Evolutionary conservation across 2,888 invertebrate genomes (phyloP).

Genomic region (Xanthia icteritia): DNA sequence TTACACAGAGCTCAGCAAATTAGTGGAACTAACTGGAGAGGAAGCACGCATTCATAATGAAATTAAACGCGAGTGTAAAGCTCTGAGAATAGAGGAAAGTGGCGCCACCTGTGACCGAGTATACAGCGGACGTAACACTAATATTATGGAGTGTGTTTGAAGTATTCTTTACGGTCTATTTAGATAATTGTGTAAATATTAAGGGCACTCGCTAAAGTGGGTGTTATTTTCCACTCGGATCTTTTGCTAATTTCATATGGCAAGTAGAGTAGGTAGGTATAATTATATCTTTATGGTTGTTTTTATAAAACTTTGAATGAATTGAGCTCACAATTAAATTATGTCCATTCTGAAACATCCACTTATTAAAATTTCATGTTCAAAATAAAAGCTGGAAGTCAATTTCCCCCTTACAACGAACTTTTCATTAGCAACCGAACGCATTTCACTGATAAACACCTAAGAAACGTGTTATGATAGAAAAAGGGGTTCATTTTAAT

Average conservation of each 20-base stretch:
- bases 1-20: slow-evolving; percentile 46
- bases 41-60: slow-evolving; percentile 60
- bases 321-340: background rate
- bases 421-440: background rate
- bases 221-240: background rate
- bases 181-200: slow-evolving; percentile 5
- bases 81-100: slow-evolving; percentile 48
- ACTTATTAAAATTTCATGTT: too few relatives aligned
- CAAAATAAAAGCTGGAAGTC: background rate
- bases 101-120: slow-evolving; percentile 56
- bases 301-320: background rate
- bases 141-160: slow-evolving; percentile 36
- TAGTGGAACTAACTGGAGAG: slow-evolving; percentile 53
- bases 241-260: background rate
- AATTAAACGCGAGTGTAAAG: slow-evolving; percentile 55
- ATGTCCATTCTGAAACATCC: background rate
- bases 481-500: slow-evolving; percentile 54
- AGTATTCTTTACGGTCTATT: slow-evolving; percentile 14
- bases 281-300: background rate
- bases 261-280: background rate
- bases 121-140: slow-evolving; percentile 23
- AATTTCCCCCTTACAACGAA: background rate
- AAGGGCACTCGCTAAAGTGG: background rate
- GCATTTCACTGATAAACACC: background rate
- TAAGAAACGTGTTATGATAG: slow-evolving; percentile 11